Percentiles rank a stretch among this genome's conserved stretches.
Evolutionary conservation across 53 echinoderm and acorn worm species (phyloP).

Genomic region (Patiria pectinifera): DNA sequence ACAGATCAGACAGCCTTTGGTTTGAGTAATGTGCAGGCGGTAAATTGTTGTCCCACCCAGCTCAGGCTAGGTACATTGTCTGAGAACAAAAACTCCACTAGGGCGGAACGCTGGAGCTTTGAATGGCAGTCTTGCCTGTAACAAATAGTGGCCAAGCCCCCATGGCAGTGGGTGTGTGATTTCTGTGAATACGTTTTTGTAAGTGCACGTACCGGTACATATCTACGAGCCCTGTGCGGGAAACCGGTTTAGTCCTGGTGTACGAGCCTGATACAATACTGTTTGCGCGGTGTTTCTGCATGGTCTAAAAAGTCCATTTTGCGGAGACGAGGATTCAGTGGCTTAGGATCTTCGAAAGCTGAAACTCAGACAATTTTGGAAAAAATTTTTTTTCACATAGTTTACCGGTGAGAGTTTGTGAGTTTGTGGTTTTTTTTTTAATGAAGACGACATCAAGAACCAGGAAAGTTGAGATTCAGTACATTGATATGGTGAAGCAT

Average conservation of each 20-base stretch:
- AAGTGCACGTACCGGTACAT: background rate
- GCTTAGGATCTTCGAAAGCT: background rate
- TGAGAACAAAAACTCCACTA: background rate
- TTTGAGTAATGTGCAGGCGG: too few relatives aligned
- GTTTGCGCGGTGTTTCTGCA: background rate
- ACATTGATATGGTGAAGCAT: slow-evolving; percentile 48
- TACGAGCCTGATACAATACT: background rate
- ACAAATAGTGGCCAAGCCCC: background rate
- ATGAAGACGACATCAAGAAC: background rate
- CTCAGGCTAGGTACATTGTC: too few relatives aligned
- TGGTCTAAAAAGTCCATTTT: background rate
- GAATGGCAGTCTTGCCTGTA: background rate
- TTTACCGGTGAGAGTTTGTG: background rate
- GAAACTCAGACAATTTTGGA: background rate
- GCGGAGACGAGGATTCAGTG: background rate
- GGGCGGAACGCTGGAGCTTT: background rate
- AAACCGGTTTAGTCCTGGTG: background rate
- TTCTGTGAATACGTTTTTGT: background rate
- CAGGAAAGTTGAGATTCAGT: slow-evolving; percentile 21
- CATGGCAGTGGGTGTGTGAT: background rate
- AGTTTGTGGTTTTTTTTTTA: background rate
- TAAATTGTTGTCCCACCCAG: too few relatives aligned
- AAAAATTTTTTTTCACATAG: background rate
- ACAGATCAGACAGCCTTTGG: too few relatives aligned
- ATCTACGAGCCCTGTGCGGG: background rate